Conservation (phyloP, 2,113 vertebrate species). For the Cranoglanis bouderius region DNA sequence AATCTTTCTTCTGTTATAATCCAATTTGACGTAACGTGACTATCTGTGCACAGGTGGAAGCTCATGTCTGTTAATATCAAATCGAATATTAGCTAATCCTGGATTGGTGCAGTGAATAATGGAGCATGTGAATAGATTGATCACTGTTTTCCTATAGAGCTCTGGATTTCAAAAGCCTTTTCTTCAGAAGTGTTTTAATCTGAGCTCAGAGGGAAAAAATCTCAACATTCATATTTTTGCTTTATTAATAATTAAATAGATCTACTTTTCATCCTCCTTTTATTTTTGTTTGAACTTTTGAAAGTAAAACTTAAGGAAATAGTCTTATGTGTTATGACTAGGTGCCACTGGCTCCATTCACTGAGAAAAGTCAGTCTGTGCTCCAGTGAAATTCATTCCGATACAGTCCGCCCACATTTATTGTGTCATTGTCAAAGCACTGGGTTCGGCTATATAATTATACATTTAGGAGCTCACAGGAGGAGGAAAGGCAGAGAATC, state of each 20-base stretch:
- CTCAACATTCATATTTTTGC: not conserved
- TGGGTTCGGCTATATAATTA: not conserved
- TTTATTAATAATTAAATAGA: not conserved
- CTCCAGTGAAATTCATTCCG: too few species aligned
- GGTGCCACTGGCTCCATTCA: too few species aligned
- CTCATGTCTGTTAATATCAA: not conserved
- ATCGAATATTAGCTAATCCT: not conserved
- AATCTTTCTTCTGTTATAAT: not conserved
- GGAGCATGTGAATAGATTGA: not conserved
- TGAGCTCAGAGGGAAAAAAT: not conserved
- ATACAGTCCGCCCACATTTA: too few species aligned
- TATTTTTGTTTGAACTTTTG: not conserved
- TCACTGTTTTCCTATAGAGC: not conserved
- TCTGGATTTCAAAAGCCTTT: not conserved
- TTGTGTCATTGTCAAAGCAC: too few species aligned
- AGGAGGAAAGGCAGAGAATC: not conserved
- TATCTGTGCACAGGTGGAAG: not conserved
- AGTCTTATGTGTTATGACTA: too few species aligned
- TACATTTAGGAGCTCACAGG: not conserved
- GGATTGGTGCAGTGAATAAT: not conserved
- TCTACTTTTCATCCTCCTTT: too few species aligned
- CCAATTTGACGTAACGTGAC: not conserved
- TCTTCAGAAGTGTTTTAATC: not conserved
- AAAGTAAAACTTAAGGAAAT: not conserved
- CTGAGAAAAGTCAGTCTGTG: too few species aligned